phyloP scores from a whole-genome alignment of 2,113 vertebrate genomes.

The Vireo altiloquus region DNA sequence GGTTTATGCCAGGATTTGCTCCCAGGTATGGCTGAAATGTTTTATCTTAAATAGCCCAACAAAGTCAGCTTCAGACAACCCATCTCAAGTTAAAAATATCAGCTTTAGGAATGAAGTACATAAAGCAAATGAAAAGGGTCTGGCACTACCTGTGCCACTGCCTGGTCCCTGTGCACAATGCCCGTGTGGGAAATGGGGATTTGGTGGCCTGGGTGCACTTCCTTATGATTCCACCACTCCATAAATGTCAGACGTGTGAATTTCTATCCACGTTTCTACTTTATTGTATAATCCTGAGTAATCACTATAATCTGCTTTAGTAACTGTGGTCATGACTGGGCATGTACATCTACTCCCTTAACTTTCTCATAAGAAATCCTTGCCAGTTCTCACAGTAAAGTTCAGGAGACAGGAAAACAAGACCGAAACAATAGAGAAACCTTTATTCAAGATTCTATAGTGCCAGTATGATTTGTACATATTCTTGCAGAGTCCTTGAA shows the following conservation, averaged over 20 bases:
- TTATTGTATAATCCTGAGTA: not conserved
- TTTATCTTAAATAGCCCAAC: not conserved
- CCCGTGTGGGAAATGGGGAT: fast-evolving
- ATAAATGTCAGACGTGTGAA: not conserved
- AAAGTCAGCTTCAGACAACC: not conserved
- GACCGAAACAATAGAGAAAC: not conserved
- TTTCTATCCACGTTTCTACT: not conserved
- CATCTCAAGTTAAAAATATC: not conserved
- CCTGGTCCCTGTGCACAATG: not conserved
- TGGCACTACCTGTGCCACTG: not conserved
- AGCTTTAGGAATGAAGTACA: not conserved
- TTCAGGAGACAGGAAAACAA: not conserved
- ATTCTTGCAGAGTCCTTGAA: not conserved
- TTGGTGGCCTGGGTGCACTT: not conserved
- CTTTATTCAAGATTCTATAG: not conserved
- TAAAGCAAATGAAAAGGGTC: not conserved
- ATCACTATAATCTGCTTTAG: not conserved
- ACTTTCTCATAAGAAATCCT: not conserved
- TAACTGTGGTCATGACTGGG: not conserved
- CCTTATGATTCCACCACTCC: not conserved
- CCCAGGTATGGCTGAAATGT: not conserved
- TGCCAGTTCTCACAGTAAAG: not conserved
- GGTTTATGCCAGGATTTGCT: not conserved
- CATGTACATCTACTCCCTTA: not conserved
- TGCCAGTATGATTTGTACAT: not conserved